A percentile compares a stretch with the other conserved stretches of the same genome.
Conservation (phyloP, 1,140 invertebrate species). For the Drosophila pseudoobscura region DNA sequence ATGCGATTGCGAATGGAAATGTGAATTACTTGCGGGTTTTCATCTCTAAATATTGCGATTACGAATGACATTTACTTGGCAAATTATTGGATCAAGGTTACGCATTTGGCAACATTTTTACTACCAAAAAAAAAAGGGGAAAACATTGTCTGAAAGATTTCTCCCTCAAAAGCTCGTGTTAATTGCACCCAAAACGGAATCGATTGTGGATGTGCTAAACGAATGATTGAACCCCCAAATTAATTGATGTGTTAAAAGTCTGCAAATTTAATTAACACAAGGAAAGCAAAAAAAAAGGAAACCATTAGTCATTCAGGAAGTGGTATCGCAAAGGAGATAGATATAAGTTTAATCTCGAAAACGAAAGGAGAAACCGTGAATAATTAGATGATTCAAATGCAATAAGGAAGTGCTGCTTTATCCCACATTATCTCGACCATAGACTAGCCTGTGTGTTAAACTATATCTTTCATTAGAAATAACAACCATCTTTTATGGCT, state of each 20-base stretch:
- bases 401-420: too few species aligned
- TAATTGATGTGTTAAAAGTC: conserved; percentile 25
- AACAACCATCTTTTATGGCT: too few species aligned
- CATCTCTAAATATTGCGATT: conserved; percentile 29
- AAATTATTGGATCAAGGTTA: conserved; percentile 39
- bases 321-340: background rate
- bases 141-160: conserved; percentile 7
- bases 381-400: too few species aligned
- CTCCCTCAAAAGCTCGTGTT: background rate
- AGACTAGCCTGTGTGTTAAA: too few species aligned
- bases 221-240: conserved; percentile 19
- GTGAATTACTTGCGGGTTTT: conserved; percentile 28
- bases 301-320: conserved; percentile 29
- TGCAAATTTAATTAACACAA: conserved; percentile 14
- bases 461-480: too few species aligned
- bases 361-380: too few species aligned
- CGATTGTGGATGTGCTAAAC: conserved; percentile 28
- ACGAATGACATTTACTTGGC: conserved; percentile 9
- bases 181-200: conserved; percentile 42
- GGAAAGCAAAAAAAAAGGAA: background rate
- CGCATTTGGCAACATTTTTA: background rate
- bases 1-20: conserved; percentile 10
- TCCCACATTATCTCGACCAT: too few species aligned
- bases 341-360: too few species aligned
- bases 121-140: too few species aligned